phyloP scores from a whole-genome alignment of 2,113 vertebrate species.

The Heterochromis multidens region DNA sequence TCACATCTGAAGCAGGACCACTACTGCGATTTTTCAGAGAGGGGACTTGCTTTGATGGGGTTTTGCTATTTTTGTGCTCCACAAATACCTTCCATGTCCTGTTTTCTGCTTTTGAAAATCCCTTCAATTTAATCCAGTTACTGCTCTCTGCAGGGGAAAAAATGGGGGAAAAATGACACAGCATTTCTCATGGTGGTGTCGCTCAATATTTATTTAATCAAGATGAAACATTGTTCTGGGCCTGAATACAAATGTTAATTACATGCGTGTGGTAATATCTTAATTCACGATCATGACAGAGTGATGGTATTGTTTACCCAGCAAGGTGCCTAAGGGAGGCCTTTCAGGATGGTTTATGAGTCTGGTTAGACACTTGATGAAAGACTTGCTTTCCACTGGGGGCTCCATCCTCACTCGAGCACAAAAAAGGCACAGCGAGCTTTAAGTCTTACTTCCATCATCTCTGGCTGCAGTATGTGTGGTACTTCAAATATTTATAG shows the following conservation, averaged over 20 bases:
- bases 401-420: conserved; percentile 6
- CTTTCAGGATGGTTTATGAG: conserved; percentile 64
- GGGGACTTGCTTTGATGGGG: conserved; percentile 21
- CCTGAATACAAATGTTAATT: conserved; percentile 62
- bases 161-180: neutral
- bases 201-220: conserved; percentile 53
- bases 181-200: conserved; percentile 30
- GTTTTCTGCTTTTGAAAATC: conserved; percentile 29
- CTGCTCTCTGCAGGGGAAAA: neutral
- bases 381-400: conserved; percentile 36
- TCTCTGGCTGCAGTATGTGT: neutral
- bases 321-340: conserved; percentile 47
- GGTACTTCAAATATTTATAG: conserved; percentile 14
- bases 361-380: conserved; percentile 65
- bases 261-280: conserved; percentile 64
- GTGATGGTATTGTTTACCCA: conserved; percentile 63
- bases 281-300: conserved; percentile 57
- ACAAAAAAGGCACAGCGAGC: conserved; percentile 15
- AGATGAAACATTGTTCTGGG: conserved; percentile 42
- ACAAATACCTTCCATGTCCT: conserved; percentile 37
- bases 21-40: neutral
- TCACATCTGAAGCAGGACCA: conserved; percentile 22
- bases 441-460: conserved; percentile 20
- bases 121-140: conserved; percentile 30
- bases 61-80: conserved; percentile 40